phyloP scores from a whole-genome alignment of 2,888 invertebrate species.

The Bellardia pandia region DNA sequence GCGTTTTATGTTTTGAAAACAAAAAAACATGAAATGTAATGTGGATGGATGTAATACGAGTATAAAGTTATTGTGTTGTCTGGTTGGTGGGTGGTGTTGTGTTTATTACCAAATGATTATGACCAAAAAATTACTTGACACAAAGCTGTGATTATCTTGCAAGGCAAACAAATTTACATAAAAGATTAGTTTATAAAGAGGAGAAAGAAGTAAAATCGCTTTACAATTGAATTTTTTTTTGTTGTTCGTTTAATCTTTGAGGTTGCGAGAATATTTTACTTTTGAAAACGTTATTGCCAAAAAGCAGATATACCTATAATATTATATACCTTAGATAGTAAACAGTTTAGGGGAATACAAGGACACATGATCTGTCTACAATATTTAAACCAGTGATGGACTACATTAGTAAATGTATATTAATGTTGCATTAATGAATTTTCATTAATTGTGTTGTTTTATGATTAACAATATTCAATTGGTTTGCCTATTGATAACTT shows the following conservation, averaged over 20 bases:
- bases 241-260: conserved; percentile 30
- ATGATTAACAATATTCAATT: too few relatives aligned
- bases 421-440: too few relatives aligned
- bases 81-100: conserved; percentile 70
- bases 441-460: too few relatives aligned
- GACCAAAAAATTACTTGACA: conserved; percentile 81
- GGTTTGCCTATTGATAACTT: too few relatives aligned
- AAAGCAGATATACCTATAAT: background rate
- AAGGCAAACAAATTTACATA: conserved; percentile 74
- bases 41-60: conserved; percentile 10
- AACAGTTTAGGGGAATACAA: conserved; percentile 1
- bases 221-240: conserved; percentile 49
- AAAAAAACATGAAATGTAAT: conserved; percentile 49
- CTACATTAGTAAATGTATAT: too few relatives aligned
- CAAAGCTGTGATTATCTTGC: conserved; percentile 80
- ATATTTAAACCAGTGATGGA: too few relatives aligned
- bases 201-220: conserved; percentile 9
- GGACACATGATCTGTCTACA: background rate
- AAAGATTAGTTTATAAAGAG: conserved; percentile 53
- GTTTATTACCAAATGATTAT: conserved; percentile 82
- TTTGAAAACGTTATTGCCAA: conserved; percentile 26
- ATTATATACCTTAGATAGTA: background rate
- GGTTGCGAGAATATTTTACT: conserved; percentile 22
- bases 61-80: conserved; percentile 11
- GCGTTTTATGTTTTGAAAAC: conserved; percentile 4